Base-by-base conservation (phyloP, 1,140 invertebrate species). In the Theocolax elegans region DNA sequence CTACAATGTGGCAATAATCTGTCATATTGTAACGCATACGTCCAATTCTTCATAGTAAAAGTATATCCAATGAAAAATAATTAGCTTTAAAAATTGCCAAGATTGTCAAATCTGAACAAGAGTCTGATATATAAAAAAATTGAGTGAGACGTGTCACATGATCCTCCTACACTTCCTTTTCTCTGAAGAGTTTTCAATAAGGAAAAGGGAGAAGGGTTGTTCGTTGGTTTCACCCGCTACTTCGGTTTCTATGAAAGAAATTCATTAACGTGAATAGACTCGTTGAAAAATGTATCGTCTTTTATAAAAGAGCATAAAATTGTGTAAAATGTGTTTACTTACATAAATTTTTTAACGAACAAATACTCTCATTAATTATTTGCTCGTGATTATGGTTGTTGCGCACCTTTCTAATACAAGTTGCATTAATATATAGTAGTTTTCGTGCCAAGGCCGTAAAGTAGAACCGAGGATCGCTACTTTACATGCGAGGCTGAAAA, bases 61-160 rank as follows among this genome's bases (percentile, higher is more conserved):
- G 10, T 13, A 12, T 2, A 54, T 23, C 1, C 1, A 58, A 58
- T 21, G 17, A 7, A 21, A 21, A 58, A 58, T 54, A 27, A 54
- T 58, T 58, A 58, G 54, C 54, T 58, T 25, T 23, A 42, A 42
- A 53, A 49, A 56, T 51, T 38, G 51, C 46, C 35, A 25, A 51
- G 46, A 53, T 38, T 13, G 9, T 40, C 8, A 23, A 35, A 10
- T 35, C 4, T 35, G 4, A 4, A 35, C 4, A 6, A 35, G 10
- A 35, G 31, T 35, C 10, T 35, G 4, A 35, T 10, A 35, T 12
- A 8, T 23, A 23, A 8, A 23, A 12, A 19, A 48, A 21, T 48
- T 68, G 67, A 71, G 71, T 44, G 19, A 35, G 31, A 6, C 49
- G 75, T 74, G 71, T 71, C 76, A 54, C 3, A 17, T 27, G 51